Conservation (phyloP, 1,140 invertebrate genomes). For the Caenorhabditis brenneri region DNA sequence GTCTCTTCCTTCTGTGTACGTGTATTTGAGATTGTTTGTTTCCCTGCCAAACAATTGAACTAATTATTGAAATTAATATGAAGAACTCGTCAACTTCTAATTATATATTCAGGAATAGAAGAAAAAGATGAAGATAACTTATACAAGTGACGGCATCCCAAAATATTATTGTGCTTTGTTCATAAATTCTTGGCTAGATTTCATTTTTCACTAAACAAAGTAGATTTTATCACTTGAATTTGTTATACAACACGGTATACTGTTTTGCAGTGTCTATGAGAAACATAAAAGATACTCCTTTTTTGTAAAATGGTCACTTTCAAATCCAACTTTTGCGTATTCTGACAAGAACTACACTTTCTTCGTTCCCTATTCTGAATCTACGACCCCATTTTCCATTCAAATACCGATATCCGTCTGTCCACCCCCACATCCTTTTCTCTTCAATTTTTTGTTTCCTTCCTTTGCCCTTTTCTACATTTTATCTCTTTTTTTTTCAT, state of each 20-base stretch:
- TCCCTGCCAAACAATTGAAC: not conserved
- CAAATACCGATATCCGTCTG: not conserved
- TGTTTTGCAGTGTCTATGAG: too few relatives aligned
- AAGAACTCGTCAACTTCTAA: not conserved
- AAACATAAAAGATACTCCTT: too few relatives aligned
- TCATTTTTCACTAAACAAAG: too few relatives aligned
- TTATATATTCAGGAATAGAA: conserved; percentile 1
- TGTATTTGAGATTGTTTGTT: conserved; percentile 3
- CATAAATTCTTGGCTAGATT: too few relatives aligned
- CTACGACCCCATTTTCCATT: not conserved
- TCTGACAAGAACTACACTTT: too few relatives aligned
- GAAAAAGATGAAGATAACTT: not conserved
- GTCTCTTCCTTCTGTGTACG: not conserved
- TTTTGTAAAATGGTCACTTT: too few relatives aligned
- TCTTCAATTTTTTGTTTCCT: not conserved
- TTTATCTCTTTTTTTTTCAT: not conserved
- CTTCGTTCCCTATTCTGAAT: not conserved
- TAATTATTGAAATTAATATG: not conserved
- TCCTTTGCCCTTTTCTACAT: conserved; percentile 1
- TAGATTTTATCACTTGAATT: too few relatives aligned
- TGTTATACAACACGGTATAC: too few relatives aligned
- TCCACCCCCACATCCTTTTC: conserved; percentile 17
- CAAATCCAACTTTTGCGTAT: too few relatives aligned
- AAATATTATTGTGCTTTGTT: too few relatives aligned
- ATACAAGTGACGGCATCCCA: too few relatives aligned